phyloP scores from a whole-genome alignment of 2,888 invertebrate species.

The Dasypogon diadema region DNA sequence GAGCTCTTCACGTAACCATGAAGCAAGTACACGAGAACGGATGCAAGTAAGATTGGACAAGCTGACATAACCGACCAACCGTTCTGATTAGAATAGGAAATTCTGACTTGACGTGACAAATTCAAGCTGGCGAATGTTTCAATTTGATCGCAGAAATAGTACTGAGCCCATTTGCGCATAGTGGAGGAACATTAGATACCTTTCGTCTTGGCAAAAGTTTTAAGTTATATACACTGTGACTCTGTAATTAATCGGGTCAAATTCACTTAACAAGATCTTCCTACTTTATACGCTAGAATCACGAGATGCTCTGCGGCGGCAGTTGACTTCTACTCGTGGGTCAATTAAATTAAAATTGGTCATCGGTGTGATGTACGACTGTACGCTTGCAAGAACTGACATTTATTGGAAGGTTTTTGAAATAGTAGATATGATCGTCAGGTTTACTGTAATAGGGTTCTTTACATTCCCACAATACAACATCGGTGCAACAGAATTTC shows the following conservation, averaged over 20 bases:
- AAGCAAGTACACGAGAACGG: neutral
- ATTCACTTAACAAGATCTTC: slow-evolving; percentile 20
- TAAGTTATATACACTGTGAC: neutral
- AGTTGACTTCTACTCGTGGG: slow-evolving; percentile 32
- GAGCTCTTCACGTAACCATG: slow-evolving; percentile 7
- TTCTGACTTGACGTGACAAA: neutral
- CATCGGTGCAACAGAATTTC: too few species aligned
- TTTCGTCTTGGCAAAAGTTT: neutral
- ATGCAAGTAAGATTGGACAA: slow-evolving; percentile 6
- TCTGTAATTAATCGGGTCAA: slow-evolving; percentile 39
- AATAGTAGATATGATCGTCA: too few species aligned
- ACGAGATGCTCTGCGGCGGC: neutral
- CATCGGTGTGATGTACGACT: too few species aligned
- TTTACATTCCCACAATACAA: too few species aligned
- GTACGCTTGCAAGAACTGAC: too few species aligned
- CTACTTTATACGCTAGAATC: slow-evolving; percentile 18
- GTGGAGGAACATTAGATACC: neutral
- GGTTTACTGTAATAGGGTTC: too few species aligned
- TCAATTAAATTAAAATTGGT: slow-evolving; percentile 31
- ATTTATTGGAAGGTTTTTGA: too few species aligned
- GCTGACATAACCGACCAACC: neutral
- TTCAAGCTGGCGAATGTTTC: neutral
- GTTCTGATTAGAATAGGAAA: slow-evolving; percentile 26
- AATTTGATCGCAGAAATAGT: too few species aligned
- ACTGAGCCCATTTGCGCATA: neutral